Percentiles rank a stretch among this genome's conserved stretches.
These are phyloP conservation scores for Peromyscus melanophrys DNA, from an alignment of 2,797 vertebrate species.

Conservation along the genomic window DNA sequence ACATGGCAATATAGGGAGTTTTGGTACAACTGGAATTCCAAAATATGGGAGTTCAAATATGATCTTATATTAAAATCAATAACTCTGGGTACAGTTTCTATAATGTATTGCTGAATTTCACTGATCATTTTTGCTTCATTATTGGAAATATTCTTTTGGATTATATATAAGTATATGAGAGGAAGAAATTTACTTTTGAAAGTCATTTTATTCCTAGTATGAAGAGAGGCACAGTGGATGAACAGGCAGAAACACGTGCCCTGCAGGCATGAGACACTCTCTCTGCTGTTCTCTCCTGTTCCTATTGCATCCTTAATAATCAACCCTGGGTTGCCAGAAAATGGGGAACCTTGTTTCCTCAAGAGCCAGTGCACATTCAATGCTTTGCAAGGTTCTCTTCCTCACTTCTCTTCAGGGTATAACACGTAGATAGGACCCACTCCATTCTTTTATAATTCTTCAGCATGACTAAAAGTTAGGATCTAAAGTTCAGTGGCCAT, in stretches of 20 bases:
- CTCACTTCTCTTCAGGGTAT: not conserved
- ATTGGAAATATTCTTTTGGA: not conserved
- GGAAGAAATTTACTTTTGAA: not conserved
- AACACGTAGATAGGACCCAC: not conserved
- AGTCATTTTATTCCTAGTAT: not conserved
- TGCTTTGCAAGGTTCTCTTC: not conserved
- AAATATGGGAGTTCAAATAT: not conserved
- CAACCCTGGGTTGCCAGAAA: not conserved
- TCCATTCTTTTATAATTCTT: not conserved
- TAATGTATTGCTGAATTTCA: not conserved
- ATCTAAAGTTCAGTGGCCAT: not conserved
- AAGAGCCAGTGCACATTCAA: not conserved
- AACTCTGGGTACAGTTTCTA: not conserved
- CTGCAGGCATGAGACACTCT: not conserved
- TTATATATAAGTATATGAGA: not conserved
- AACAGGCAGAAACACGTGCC: not conserved
- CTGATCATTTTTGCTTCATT: not conserved
- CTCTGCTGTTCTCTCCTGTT: accelerated
- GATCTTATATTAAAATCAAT: not conserved
- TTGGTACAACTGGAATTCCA: not conserved
- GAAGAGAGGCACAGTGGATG: not conserved
- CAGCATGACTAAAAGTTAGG: not conserved
- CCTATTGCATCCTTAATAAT: not conserved
- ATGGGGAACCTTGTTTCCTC: not conserved
- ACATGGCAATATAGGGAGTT: not conserved